Base-by-base conservation (phyloP, 1,140 invertebrate genomes). In the Maniola jurtina region DNA sequence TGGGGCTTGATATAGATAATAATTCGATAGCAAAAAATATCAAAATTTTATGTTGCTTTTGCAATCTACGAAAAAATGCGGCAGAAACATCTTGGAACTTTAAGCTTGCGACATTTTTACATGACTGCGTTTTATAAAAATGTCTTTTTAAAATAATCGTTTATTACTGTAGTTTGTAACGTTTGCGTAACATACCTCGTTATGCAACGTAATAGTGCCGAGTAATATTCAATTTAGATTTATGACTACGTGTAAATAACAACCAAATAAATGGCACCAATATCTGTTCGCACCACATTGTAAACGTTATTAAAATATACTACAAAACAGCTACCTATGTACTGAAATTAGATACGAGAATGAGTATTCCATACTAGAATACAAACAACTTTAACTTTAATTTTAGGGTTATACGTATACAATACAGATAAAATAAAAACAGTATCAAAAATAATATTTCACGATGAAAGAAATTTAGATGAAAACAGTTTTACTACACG, bases 221-320 rank as follows among this genome's bases (percentile, higher is more conserved):
- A 67, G 11, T 55, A 47, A 63, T 57, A 15, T 60, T 62, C 59
- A 2, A 45, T 59, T 25, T 48, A 48, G 14, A 56, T 15, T 16
- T 62, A 63, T 57, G 48, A 68, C 56, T 68, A 68, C 16, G 63
- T 73, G 67, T 68, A 68, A 74, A 83, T 77, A 85, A 88, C 86
- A 88, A 88, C 86, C 84, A 73, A 87, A 81, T 64, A 81, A 78
- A 88, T 88, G 86, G 86, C 86, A 88, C 86, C 84, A 72, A 64
- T 78, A 73, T 73, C 69, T 70, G 74, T 73, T 80, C 81, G 86
- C 86, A 88, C 86, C 86, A 86, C 72, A 69, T 75, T 75, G 65
- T 71, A 80, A 73, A 69, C 72, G 77, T 77, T 75, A 77, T 61
- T 61, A 70, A 72, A 65, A 73, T 64, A 65, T 72, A 66, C 67